Percentiles rank a stretch among this genome's conserved stretches.
Evolutionary conservation across 2,888 invertebrate genomes (phyloP).

Genomic region (Gari tellinella): DNA sequence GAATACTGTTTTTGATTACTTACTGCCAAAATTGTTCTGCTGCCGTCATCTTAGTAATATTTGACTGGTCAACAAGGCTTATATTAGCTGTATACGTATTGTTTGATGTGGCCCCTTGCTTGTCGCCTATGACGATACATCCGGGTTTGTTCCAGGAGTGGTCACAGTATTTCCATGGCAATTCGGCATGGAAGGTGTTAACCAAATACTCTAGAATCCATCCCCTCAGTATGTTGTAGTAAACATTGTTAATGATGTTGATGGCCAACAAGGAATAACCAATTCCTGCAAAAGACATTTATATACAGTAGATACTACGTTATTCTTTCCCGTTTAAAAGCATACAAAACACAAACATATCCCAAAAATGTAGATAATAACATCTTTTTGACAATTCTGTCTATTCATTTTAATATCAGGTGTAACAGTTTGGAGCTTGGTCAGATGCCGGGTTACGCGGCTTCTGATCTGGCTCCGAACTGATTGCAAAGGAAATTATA

Average conservation of each 20-base stretch:
- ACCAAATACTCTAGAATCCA: constrained; percentile 98
- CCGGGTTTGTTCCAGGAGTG: constrained; percentile 85
- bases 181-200: constrained; percentile 93
- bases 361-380: no score
- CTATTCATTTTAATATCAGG: no score
- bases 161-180: constrained; percentile 93
- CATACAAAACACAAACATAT: no score
- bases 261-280: constrained; percentile 87
- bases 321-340: no score
- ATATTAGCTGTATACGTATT: not conserved
- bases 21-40: constrained; percentile 70
- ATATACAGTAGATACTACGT: no score
- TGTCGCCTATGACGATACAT: constrained; percentile 77
- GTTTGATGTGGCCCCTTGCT: not conserved
- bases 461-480: no score
- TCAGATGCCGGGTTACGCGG: no score
- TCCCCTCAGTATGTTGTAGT: constrained; percentile 98
- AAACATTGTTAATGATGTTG: constrained; percentile 95
- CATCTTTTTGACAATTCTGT: no score
- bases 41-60: constrained; percentile 42
- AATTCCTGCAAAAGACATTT: constrained; percentile 85
- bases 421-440: no score
- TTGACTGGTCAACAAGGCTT: not conserved
- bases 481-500: no score
- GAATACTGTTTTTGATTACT: constrained; percentile 7